Percentiles rank a stretch among this genome's conserved stretches.
Evolutionary conservation across 1,140 invertebrate genomes (phyloP).

Genomic region (Drosophila biarmipes): DNA sequence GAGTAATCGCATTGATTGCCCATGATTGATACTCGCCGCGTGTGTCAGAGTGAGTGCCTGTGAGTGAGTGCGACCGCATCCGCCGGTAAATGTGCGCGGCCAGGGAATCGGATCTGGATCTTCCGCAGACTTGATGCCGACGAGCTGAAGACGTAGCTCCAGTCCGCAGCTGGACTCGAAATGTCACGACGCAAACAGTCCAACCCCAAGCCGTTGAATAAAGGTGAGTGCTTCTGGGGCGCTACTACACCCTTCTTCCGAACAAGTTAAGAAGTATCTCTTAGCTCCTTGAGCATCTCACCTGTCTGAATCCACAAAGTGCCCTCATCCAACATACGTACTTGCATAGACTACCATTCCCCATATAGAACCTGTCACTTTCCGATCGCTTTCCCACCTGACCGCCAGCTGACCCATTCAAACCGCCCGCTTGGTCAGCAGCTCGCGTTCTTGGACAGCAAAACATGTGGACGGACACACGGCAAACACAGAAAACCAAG

Average conservation of each 20-base stretch:
- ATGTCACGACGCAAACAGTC: constrained; percentile 86
- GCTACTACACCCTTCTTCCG: too few relatives aligned
- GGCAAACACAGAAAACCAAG: constrained; percentile 53
- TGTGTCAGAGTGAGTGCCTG: constrained; percentile 21
- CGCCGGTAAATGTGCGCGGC: constrained; percentile 63
- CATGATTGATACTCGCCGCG: constrained; percentile 50
- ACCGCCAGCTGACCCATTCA: constrained; percentile 27
- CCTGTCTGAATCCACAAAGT: not conserved
- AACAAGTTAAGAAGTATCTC: too few relatives aligned
- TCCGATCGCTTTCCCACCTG: constrained; percentile 40
- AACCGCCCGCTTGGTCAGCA: constrained; percentile 28
- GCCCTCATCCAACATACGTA: not conserved
- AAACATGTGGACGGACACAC: constrained; percentile 55
- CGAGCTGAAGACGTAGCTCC: constrained; percentile 36
- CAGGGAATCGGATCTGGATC: constrained; percentile 31
- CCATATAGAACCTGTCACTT: not conserved
- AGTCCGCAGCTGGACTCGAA: constrained; percentile 55
- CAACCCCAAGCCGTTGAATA: constrained; percentile 86
- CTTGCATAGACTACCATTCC: not conserved
- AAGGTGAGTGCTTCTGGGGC: constrained; percentile 80
- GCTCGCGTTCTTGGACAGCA: constrained; percentile 36
- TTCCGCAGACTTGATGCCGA: constrained; percentile 55
- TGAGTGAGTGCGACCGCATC: constrained; percentile 12
- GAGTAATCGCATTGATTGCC: constrained; percentile 38
- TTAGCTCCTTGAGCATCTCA: not conserved